A percentile compares a stretch with the other conserved stretches of the same genome.
These are phyloP conservation scores for Cottus gobio DNA, from an alignment of 2,113 vertebrate species.

Conservation along the genomic window DNA sequence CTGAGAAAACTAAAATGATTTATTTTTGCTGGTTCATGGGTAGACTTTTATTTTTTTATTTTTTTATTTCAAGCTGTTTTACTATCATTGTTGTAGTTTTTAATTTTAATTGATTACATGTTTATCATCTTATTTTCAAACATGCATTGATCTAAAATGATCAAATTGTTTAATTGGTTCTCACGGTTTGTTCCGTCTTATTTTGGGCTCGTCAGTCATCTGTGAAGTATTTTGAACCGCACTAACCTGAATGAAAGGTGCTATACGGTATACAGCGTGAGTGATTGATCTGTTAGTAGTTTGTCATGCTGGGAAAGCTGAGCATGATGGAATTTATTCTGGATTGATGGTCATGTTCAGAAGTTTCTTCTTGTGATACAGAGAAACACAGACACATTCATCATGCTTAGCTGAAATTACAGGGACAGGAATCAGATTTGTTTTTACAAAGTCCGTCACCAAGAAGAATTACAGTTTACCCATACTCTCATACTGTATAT, in stretches of 20 bases:
- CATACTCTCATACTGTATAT: background rate
- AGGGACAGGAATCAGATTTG: background rate
- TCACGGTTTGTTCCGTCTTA: background rate
- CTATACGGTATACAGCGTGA: background rate
- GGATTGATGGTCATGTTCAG: background rate
- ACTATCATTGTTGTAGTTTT: background rate
- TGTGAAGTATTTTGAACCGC: background rate
- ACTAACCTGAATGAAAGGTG: background rate
- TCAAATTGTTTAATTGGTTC: background rate
- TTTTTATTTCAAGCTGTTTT: background rate
- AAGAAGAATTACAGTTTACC: background rate
- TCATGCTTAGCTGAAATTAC: constrained; percentile 1
- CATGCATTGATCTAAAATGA: background rate
- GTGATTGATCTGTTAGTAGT: background rate
- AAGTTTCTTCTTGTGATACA: background rate
- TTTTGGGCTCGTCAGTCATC: background rate
- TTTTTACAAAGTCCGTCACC: background rate
- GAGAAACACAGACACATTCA: background rate
- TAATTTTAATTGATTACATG: background rate
- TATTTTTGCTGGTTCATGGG: constrained; percentile 3
- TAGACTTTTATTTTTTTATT: background rate
- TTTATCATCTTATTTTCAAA: background rate
- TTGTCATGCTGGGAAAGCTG: constrained; percentile 13
- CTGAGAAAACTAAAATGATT: constrained; percentile 14
- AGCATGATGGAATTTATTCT: constrained; percentile 16